These are phyloP conservation scores for Cyprinodon brontotheroides DNA, from an alignment of 2,113 vertebrate species.

Conservation along the genomic window DNA sequence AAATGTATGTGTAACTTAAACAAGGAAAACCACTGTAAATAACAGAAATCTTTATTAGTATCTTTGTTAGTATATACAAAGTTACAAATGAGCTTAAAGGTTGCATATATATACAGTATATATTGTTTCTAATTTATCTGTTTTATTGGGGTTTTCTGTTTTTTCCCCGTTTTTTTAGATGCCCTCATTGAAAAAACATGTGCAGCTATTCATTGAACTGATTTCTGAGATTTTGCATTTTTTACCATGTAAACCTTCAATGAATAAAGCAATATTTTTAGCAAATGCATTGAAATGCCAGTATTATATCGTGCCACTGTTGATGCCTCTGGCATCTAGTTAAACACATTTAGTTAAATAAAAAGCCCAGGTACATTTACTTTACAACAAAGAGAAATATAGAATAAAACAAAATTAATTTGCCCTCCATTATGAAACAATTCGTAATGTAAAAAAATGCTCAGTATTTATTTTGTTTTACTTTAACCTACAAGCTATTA, in stretches of 20 bases:
- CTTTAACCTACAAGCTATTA: neutral
- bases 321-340: neutral
- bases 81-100: neutral
- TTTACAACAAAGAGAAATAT: neutral
- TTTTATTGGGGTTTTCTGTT: neutral
- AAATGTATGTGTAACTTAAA: conserved; percentile 12
- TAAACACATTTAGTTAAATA: neutral
- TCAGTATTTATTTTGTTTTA: neutral
- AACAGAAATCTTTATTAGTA: neutral
- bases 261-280: conserved; percentile 3
- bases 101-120: too few species aligned
- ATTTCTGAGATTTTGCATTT: neutral
- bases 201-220: conserved; percentile 1
- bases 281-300: neutral
- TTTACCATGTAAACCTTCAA: conserved; percentile 17
- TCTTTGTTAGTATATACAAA: conserved; percentile 18
- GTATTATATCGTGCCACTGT: too few species aligned
- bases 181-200: conserved; percentile 29
- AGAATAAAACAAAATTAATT: neutral
- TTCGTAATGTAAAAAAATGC: neutral
- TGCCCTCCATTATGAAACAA: neutral
- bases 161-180: neutral
- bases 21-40: conserved; percentile 44
- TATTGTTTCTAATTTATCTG: neutral
- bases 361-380: neutral